Percentiles rank a stretch among this genome's conserved stretches.
These are phyloP conservation scores for Pluvialis apricaria DNA, from an alignment of 2,113 vertebrate species.

Conservation along the genomic window DNA sequence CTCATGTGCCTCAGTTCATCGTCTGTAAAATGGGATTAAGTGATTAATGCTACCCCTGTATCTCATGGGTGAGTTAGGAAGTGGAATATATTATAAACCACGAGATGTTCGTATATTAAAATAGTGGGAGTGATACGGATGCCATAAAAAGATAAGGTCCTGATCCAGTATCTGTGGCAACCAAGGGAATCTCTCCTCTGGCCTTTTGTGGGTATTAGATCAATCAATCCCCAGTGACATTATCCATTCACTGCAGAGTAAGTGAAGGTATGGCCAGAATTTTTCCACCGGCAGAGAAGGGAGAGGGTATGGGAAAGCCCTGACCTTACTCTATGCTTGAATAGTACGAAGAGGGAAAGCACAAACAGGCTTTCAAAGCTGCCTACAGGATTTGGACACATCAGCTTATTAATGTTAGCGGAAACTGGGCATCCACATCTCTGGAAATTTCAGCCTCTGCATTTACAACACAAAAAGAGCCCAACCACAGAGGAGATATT, in stretches of 20 bases:
- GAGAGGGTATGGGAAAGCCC: conserved; percentile 70
- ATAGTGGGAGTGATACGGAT: conserved; percentile 53
- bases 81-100: conserved; percentile 40
- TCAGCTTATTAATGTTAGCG: conserved; percentile 69
- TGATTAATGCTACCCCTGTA: conserved; percentile 52
- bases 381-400: conserved; percentile 71
- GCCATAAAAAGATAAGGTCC: conserved; percentile 66
- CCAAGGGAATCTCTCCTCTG: conserved; percentile 69
- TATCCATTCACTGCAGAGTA: conserved; percentile 67
- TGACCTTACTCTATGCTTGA: conserved; percentile 68
- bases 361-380: conserved; percentile 70
- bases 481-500: conserved; percentile 61
- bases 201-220: conserved; percentile 70
- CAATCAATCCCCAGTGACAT: conserved; percentile 70
- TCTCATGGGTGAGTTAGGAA: conserved; percentile 40
- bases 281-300: conserved; percentile 67
- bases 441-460: conserved; percentile 67
- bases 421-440: conserved; percentile 70
- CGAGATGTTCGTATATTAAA: conserved; percentile 56
- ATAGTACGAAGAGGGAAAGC: conserved; percentile 69
- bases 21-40: conserved; percentile 68
- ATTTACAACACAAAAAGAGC: conserved; percentile 67
- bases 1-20: conserved; percentile 44
- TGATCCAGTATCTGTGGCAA: conserved; percentile 71
- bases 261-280: conserved; percentile 71